Evolutionary conservation across 2,888 invertebrate genomes (phyloP), one percentile per base, ranked within the genome.

Genomic region (Lymantria dispar): DNA sequence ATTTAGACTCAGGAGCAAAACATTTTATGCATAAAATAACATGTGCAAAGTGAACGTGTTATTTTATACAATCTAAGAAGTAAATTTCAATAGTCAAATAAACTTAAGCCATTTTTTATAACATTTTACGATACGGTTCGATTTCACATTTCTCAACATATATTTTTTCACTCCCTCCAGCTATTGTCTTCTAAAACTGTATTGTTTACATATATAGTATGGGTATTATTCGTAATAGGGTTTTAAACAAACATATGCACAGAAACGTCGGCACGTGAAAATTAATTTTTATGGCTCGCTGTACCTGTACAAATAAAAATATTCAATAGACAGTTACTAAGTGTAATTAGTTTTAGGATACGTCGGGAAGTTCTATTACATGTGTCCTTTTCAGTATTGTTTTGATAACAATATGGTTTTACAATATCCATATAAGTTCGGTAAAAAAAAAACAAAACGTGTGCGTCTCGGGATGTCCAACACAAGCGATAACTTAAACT

Each of bases 301-400:
- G 52, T 67, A 64, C 65, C 65, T 66, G 56, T 54, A 11, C 49
- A 50, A 55, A 64, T 60, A 64, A 64, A 60, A 57, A 48, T 7
- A 22, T 45, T 43, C 13, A 37, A 56, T 53, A 38, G 43, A 47
- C 50, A 7, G 1, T 52, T 36, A 39, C 45, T 47, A 53, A 58
- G 12, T 51, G 29, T 33, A 48, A 48, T 46, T 54, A 42, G 49
- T 49, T 60, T 56, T 29, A 43, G 45, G 37, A 38, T 36, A 13
- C 8, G 11, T 10, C 12, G 13, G 37, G 37, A 40, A 42, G 42
- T 42, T 41, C 41, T 41, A 53, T 48, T 44, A 43, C 47, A 14
- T 51, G 52, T 55, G 43, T 39, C 51, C 40, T 48, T 48, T 50
- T 60, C 15, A 12, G 41, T 11, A 22, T 38, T 38, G 7, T 38